These are phyloP conservation scores for Oreochromis grahami DNA, from an alignment of 2,797 vertebrate species.

Conservation along the genomic window DNA sequence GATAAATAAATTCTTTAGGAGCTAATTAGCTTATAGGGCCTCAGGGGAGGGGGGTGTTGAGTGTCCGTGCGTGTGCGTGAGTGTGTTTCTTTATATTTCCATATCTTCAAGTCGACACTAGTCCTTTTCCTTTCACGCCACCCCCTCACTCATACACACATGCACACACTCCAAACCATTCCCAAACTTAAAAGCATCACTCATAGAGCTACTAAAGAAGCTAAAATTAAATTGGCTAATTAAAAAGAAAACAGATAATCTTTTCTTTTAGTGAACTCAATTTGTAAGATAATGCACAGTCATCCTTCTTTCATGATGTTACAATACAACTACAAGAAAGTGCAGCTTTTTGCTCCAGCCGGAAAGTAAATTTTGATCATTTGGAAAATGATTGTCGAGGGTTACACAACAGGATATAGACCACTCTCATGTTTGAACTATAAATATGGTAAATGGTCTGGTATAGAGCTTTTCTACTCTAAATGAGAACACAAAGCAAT, in stretches of 20 bases:
- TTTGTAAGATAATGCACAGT: neutral
- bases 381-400: neutral
- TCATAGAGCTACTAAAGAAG: neutral
- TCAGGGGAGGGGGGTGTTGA: constrained; percentile 61
- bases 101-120: constrained; percentile 52
- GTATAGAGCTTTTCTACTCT: neutral
- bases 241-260: neutral
- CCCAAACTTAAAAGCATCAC: constrained; percentile 19
- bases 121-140: constrained; percentile 48
- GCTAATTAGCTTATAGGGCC: constrained; percentile 75
- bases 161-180: neutral
- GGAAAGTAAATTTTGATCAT: neutral
- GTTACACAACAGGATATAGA: neutral
- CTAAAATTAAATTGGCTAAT: neutral
- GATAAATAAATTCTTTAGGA: constrained; percentile 83
- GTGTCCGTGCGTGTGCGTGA: constrained; percentile 62
- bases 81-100: constrained; percentile 41
- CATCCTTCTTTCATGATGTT: neutral
- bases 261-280: neutral
- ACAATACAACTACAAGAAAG: neutral
- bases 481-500: neutral
- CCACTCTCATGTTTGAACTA: neutral
- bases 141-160: neutral
- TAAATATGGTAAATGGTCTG: neutral
- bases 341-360: neutral